Conservation (phyloP, 2,797 vertebrate species). For the Otus scops region DNA sequence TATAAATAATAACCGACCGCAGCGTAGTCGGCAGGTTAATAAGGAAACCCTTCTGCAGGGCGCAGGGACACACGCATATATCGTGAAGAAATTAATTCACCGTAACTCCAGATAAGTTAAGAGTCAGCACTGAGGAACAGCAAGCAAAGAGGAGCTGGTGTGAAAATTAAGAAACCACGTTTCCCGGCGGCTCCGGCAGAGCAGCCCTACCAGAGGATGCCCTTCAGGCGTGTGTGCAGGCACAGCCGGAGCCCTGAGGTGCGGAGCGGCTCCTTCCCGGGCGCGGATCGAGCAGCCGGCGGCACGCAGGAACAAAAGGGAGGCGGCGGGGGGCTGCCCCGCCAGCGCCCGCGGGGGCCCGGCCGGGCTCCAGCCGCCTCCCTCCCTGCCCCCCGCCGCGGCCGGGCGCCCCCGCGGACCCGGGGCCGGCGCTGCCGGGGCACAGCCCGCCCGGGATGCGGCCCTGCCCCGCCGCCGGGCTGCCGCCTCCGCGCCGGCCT, state of each 20-base stretch:
- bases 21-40: not conserved
- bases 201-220: not conserved
- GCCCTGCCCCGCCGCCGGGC: not conserved
- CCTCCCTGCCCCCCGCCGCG: not conserved
- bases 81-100: not conserved
- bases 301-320: constrained; percentile 62
- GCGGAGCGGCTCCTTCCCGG: not conserved
- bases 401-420: not conserved
- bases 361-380: not conserved
- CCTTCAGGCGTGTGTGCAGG: not conserved
- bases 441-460: not conserved
- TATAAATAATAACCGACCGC: not conserved
- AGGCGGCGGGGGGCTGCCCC: not conserved
- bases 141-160: not conserved
- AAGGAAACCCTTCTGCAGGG: not conserved
- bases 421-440: not conserved
- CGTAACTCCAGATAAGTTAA: not conserved
- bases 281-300: constrained; percentile 29
- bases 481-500: not conserved
- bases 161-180: not conserved
- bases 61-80: not conserved
- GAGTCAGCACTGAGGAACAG: not conserved
- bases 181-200: not conserved
- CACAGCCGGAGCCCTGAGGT: not conserved
- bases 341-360: not conserved